phyloP scores from a whole-genome alignment of 2,888 invertebrate genomes.

The Nasonia oneida region DNA sequence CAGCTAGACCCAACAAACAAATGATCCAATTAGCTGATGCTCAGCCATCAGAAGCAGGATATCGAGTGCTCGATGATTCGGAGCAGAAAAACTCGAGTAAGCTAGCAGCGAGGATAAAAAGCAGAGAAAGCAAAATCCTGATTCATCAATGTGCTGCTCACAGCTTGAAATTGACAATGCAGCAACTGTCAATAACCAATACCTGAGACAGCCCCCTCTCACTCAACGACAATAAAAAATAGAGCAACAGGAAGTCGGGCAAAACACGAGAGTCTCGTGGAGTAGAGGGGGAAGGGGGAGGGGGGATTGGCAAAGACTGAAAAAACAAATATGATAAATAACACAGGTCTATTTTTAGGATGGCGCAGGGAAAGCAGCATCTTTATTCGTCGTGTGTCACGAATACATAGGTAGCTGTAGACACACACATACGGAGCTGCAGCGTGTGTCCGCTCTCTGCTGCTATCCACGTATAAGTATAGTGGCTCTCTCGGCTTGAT shows the following conservation, averaged over 20 bases:
- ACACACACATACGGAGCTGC: neutral
- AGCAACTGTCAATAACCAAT: conserved; percentile 25
- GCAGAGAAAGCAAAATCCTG: conserved; percentile 42
- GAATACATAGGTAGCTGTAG: neutral
- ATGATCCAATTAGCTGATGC: conserved; percentile 13
- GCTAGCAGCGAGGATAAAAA: conserved; percentile 12
- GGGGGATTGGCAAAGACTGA: neutral
- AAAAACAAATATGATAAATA: conserved; percentile 15
- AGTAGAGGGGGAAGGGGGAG: neutral
- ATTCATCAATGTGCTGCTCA: conserved; percentile 36
- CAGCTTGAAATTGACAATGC: conserved; percentile 14
- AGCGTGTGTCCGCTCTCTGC: neutral
- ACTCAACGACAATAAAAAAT: conserved; percentile 17
- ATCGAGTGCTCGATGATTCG: conserved; percentile 36
- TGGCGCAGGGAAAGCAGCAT: conserved; percentile 30
- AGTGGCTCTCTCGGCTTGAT: neutral
- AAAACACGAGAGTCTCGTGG: conserved; percentile 3
- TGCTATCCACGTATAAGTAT: neutral
- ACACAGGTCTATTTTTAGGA: conserved; percentile 8
- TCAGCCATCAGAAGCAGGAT: conserved; percentile 31
- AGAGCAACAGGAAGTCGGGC: conserved; percentile 47
- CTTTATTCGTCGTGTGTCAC: conserved; percentile 23
- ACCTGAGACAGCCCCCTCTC: neutral
- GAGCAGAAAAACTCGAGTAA: conserved; percentile 39
- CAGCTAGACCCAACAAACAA: neutral